These are phyloP conservation scores for Anabacerthia variegaticeps DNA, from an alignment of 2,797 vertebrate species.

Conservation along the genomic window DNA sequence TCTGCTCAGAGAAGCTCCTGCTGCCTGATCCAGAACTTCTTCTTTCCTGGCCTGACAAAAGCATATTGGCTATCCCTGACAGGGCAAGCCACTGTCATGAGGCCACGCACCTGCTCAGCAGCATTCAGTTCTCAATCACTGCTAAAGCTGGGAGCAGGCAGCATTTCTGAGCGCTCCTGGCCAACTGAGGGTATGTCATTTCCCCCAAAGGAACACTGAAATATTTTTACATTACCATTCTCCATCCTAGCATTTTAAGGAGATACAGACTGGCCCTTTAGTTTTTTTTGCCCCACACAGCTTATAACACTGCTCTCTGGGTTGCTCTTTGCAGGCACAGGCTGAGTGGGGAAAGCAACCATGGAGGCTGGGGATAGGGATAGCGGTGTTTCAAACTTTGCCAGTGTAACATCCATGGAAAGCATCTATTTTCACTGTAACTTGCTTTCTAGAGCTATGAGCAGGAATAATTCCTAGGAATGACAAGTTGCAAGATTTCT, in stretches of 20 bases:
- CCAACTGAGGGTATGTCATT: background rate
- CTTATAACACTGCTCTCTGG: background rate
- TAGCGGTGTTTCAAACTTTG: background rate
- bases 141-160: background rate
- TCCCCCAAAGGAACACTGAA: background rate
- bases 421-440: background rate
- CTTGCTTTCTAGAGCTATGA: background rate
- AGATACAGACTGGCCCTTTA: fast-evolving
- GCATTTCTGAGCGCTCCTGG: background rate
- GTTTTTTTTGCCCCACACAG: fast-evolving
- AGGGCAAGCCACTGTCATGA: fast-evolving
- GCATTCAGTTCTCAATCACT: fast-evolving
- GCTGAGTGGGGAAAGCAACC: background rate
- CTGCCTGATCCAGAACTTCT: background rate
- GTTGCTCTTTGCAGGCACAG: background rate
- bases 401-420: background rate
- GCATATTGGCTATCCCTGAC: too few relatives aligned
- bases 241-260: background rate
- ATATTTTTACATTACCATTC: background rate
- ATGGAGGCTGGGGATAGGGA: fast-evolving
- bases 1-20: background rate
- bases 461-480: background rate
- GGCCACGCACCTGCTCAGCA: fast-evolving
- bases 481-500: background rate
- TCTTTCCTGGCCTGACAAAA: background rate